Base-by-base conservation (phyloP, 92 coral and sea anemone species). In the Palythoa grandis region DNA sequence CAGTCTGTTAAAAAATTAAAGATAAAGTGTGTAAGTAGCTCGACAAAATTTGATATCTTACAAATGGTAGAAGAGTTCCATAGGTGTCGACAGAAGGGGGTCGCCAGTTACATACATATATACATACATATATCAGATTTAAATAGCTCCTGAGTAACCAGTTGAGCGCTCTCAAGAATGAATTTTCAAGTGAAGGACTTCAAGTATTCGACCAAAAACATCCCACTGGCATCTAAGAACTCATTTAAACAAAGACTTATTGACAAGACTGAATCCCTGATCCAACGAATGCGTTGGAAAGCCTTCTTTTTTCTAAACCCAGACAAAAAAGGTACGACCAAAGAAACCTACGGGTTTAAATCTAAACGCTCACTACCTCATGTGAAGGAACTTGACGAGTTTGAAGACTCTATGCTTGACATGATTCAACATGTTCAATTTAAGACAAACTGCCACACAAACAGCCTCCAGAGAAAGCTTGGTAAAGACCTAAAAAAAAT, bases 1-100 rank as follows among this genome's bases (percentile, higher is more conserved):
- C 98, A 82, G 98, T 96, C 98, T 96, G 90, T 50, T 86, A 82
- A n/a, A 70, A 43, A 23, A 43, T 22, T 37, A 47, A 40, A 5
- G 16, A 37, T 71, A 35, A 71, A 25, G 25, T 63, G 69, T n/a
- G 50, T 43, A 43, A 43, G 50, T 43, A 8, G 6, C 7, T 5
- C 50, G 50, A 5, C 9, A 43, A 43, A 4, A 43, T 43, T 43
- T 8, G 9, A 43, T 43, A 43, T 43, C 6, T 7, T 43, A 43
- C 5, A 43, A 4, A 43, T 43, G 50, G 9, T 43, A 43, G 0
- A 43, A 43, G 50, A 29, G 35, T 29, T 1, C 35, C 9, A 3
- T 1, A 1, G 50, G 9, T n/a, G n/a, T n/a, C n/a, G 50, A 43
- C 50, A 43, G 0, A 5, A 43, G 6, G 50, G 50, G 9, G 9